phyloP scores from a whole-genome alignment of 2,888 invertebrate genomes.

The Busseola fusca region DNA sequence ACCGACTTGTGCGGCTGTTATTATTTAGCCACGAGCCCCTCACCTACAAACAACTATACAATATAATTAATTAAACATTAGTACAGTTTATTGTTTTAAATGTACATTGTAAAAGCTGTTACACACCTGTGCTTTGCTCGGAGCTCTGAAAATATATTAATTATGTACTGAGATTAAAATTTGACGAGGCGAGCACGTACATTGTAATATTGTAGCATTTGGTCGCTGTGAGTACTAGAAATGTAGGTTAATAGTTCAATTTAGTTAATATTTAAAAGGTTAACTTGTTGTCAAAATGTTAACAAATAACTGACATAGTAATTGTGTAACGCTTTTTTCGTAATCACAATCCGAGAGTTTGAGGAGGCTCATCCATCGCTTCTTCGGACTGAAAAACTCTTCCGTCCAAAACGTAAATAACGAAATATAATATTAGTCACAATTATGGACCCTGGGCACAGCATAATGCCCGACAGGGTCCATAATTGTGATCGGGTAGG shows the following conservation, averaged over 20 bases:
- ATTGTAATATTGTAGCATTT: conserved; percentile 41
- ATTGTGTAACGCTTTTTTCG: too few relatives aligned
- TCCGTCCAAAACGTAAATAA: too few relatives aligned
- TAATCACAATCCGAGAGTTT: too few relatives aligned
- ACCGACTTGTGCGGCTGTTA: too few relatives aligned
- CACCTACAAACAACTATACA: background rate
- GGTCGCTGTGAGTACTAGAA: conserved; percentile 12
- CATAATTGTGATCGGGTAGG: too few relatives aligned
- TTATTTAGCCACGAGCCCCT: too few relatives aligned
- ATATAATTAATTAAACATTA: conserved; percentile 43
- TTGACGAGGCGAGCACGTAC: conserved; percentile 63
- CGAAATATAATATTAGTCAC: too few relatives aligned
- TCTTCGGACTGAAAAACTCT: too few relatives aligned
- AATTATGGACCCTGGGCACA: too few relatives aligned
- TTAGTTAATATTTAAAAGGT: conserved; percentile 20
- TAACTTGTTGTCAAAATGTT: conserved; percentile 7
- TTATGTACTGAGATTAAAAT: conserved; percentile 68
- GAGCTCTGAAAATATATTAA: conserved; percentile 65
- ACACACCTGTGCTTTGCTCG: conserved; percentile 59
- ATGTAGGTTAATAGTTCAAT: conserved; percentile 33
- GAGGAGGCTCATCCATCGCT: too few relatives aligned
- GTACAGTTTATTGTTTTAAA: conserved; percentile 39
- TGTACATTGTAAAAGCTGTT: conserved; percentile 60
- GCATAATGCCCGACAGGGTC: too few relatives aligned
- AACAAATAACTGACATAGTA: background rate